Evolutionary conservation across 1,140 invertebrate genomes (phyloP).

Genomic region (Glossosoma conforme): DNA sequence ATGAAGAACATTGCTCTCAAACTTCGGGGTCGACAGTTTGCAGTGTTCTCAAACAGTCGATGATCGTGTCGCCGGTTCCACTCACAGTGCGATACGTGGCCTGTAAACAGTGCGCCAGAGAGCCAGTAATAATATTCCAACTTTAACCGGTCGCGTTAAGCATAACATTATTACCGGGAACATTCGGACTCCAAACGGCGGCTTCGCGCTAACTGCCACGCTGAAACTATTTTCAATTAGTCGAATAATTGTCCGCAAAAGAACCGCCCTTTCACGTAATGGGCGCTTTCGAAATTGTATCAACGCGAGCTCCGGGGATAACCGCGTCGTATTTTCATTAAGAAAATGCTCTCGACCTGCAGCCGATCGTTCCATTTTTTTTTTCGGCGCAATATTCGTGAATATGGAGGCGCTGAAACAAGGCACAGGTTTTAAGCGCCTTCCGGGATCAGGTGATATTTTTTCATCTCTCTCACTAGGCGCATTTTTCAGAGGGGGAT

Average conservation of each 20-base stretch:
- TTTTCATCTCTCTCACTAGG: too few species aligned
- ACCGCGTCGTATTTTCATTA: slow-evolving; percentile 23
- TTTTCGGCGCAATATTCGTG: too few species aligned
- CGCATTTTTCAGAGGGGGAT: too few species aligned
- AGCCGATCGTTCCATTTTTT: neutral
- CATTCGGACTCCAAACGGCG: neutral
- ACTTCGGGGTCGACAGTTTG: too few species aligned
- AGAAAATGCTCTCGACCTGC: neutral
- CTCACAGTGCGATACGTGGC: too few species aligned
- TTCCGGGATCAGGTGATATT: too few species aligned
- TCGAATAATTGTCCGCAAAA: slow-evolving; percentile 16
- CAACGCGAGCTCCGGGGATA: slow-evolving; percentile 4
- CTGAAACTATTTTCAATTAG: slow-evolving; percentile 28
- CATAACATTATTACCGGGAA: neutral
- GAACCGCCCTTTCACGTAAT: slow-evolving; percentile 14
- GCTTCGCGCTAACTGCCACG: slow-evolving; percentile 7
- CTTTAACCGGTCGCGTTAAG: slow-evolving; percentile 2
- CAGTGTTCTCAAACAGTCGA: too few species aligned
- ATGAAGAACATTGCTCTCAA: too few species aligned
- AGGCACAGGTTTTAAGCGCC: too few species aligned
- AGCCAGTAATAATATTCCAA: neutral
- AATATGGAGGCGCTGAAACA: too few species aligned
- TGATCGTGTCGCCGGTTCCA: too few species aligned
- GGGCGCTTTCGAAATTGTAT: slow-evolving; percentile 17
- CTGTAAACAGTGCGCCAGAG: too few species aligned